Percentiles rank a stretch among this genome's conserved stretches.
These are phyloP conservation scores for Nineta flava DNA, from an alignment of 2,888 invertebrate species.

Conservation along the genomic window DNA sequence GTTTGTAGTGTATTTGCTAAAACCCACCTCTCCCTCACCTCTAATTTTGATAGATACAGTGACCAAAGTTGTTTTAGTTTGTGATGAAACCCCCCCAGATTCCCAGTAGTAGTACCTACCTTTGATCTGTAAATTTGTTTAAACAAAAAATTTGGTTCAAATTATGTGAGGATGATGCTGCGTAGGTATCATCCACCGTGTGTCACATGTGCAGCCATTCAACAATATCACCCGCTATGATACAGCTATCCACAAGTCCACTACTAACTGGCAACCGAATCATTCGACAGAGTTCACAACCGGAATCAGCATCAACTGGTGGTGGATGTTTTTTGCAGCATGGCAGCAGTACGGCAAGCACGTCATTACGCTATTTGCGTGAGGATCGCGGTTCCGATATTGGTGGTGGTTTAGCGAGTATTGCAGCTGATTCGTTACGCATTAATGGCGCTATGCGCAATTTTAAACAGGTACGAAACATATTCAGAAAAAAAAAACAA, in stretches of 20 bases:
- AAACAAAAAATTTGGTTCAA: no score
- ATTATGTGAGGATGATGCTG: not conserved
- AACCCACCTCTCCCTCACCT: no score
- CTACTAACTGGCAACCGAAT: conserved; percentile 49
- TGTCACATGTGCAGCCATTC: conserved; percentile 22
- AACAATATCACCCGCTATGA: conserved; percentile 49
- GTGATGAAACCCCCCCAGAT: no score
- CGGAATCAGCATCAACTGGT: conserved; percentile 52
- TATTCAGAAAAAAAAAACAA: not conserved
- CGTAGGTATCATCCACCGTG: conserved; percentile 34
- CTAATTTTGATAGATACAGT: no score
- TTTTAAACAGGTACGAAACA: conserved; percentile 72
- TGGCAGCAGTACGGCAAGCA: conserved; percentile 31
- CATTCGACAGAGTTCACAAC: conserved; percentile 77
- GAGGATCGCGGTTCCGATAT: conserved; percentile 43
- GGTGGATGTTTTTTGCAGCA: conserved; percentile 13
- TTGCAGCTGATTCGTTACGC: conserved; percentile 87
- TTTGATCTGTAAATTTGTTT: no score
- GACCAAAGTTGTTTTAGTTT: no score
- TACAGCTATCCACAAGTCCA: conserved; percentile 51
- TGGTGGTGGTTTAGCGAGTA: conserved; percentile 75
- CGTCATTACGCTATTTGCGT: conserved; percentile 71
- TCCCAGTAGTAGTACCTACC: no score
- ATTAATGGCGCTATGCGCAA: conserved; percentile 94
- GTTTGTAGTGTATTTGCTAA: no score